phyloP scores from a whole-genome alignment of 2,888 invertebrate species.

The Eulithis prunata region DNA sequence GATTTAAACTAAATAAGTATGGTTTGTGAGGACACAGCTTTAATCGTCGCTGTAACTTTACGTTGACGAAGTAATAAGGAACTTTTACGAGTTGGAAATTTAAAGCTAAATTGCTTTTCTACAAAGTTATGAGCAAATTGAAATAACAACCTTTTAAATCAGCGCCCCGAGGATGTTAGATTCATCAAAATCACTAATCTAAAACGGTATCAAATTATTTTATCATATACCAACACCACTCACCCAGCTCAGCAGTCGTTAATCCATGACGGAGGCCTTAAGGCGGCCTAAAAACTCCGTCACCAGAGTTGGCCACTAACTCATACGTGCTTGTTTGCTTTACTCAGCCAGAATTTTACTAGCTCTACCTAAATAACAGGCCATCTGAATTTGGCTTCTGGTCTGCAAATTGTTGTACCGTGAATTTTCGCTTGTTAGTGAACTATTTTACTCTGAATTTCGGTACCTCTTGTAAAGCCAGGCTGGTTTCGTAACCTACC shows the following conservation, averaged over 20 bases:
- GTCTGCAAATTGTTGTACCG: not conserved
- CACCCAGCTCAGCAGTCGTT: too few relatives aligned
- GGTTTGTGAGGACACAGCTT: too few relatives aligned
- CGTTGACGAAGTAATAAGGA: conserved; percentile 22
- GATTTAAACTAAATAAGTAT: too few relatives aligned
- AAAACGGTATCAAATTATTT: too few relatives aligned
- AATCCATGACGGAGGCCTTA: too few relatives aligned
- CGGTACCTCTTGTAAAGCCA: not conserved
- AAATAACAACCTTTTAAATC: conserved; percentile 9
- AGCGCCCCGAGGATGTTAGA: not conserved
- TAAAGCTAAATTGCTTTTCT: conserved; percentile 32
- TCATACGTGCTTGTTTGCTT: too few relatives aligned
- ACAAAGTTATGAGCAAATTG: conserved; percentile 17
- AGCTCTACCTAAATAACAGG: not conserved
- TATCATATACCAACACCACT: too few relatives aligned
- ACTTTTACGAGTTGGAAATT: conserved; percentile 33
- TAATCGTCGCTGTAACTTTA: conserved; percentile 2
- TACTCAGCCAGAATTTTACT: too few relatives aligned
- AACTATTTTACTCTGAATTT: not conserved
- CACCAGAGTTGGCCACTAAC: too few relatives aligned
- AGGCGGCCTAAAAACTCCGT: too few relatives aligned
- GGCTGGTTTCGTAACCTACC: too few relatives aligned
- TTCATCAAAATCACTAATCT: not conserved
- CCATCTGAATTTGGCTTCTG: not conserved
- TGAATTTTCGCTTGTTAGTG: not conserved